These are phyloP conservation scores for Heteronetta atricapilla DNA, from an alignment of 2,113 vertebrate species.

Conservation along the genomic window DNA sequence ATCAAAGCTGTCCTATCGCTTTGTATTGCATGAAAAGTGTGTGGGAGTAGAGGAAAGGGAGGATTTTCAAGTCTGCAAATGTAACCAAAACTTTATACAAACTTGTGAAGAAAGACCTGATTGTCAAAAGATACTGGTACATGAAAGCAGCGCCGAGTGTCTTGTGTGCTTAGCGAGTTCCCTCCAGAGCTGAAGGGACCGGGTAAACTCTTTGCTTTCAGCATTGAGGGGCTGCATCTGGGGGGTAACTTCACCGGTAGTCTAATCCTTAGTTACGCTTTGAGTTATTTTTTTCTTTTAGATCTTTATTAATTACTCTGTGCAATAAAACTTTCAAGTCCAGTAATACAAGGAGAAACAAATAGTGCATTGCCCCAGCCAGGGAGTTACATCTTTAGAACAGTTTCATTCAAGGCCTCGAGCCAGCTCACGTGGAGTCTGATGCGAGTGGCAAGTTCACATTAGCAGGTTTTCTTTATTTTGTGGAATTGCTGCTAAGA, in stretches of 20 bases:
- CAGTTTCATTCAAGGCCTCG: background rate
- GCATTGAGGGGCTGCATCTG: background rate
- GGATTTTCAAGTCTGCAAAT: constrained; percentile 57
- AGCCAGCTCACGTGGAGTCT: background rate
- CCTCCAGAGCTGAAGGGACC: background rate
- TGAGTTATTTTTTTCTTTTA: background rate
- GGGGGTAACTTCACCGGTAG: background rate
- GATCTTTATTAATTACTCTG: background rate
- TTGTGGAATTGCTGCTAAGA: background rate
- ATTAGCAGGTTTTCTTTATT: background rate
- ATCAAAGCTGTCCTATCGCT: background rate
- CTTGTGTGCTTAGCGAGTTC: background rate
- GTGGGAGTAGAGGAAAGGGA: constrained; percentile 56
- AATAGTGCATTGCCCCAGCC: background rate
- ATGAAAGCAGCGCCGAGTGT: background rate
- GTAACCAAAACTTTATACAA: constrained; percentile 42
- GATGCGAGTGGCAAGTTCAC: background rate
- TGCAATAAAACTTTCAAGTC: background rate
- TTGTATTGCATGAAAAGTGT: background rate
- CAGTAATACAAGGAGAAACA: background rate
- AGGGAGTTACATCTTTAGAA: background rate
- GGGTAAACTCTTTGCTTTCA: background rate
- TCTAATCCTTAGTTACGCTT: background rate
- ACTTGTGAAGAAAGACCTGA: constrained; percentile 26
- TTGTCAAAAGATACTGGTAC: constrained; percentile 4